phyloP scores from a whole-genome alignment of 1,140 invertebrate genomes.

The Mya arenaria region DNA sequence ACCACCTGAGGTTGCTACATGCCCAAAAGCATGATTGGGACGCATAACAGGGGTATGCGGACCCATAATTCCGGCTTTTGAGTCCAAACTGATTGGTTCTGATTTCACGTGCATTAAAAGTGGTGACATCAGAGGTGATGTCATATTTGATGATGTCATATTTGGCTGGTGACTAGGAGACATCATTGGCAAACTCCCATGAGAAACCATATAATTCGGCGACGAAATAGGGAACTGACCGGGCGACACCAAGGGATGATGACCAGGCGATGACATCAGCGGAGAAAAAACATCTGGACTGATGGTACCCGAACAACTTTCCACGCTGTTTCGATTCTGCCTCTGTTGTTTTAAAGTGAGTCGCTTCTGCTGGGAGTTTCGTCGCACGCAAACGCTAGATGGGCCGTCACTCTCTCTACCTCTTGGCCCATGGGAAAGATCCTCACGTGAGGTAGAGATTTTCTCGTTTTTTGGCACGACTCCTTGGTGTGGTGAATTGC shows the following conservation, averaged over 20 bases:
- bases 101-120: constrained; percentile 4
- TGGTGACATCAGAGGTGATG: neutral
- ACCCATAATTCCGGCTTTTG: neutral
- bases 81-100: neutral
- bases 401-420: constrained; percentile 66
- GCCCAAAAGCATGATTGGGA: neutral
- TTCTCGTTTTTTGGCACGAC: constrained; percentile 77
- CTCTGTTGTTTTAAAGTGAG: constrained; percentile 57
- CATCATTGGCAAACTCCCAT: neutral
- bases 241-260: constrained; percentile 41
- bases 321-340: constrained; percentile 52
- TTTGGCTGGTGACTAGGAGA: neutral
- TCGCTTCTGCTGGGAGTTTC: constrained; percentile 45
- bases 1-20: constrained; percentile 20
- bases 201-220: neutral
- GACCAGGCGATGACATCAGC: constrained; percentile 39
- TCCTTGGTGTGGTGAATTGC: constrained; percentile 50
- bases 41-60: neutral
- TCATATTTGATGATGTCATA: neutral
- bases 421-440: constrained; percentile 75
- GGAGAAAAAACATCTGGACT: constrained; percentile 53
- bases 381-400: constrained; percentile 42
- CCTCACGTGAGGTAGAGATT: constrained; percentile 78
- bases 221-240: constrained; percentile 39
- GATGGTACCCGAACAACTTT: constrained; percentile 49